A percentile compares a stretch with the other conserved stretches of the same genome.
These are phyloP conservation scores for Salvelinus namaycush DNA, from an alignment of 2,113 vertebrate species.

Conservation along the genomic window DNA sequence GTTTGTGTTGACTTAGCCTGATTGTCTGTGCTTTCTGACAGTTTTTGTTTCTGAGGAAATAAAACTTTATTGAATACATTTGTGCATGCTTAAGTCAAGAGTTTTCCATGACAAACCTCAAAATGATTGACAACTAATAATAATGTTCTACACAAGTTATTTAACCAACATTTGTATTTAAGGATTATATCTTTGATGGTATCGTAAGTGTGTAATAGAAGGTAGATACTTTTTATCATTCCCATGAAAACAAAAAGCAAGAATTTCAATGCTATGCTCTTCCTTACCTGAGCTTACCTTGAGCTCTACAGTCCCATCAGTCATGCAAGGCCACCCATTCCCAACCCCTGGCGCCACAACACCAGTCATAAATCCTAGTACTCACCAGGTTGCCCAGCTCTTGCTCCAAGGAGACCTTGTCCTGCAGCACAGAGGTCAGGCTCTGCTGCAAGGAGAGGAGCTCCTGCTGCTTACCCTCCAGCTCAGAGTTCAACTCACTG, in stretches of 20 bases:
- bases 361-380: conserved; percentile 11
- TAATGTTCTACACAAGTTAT: neutral
- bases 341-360: neutral
- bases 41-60: conserved; percentile 81
- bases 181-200: neutral
- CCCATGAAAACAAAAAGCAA: neutral
- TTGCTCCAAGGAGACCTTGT: conserved; percentile 81
- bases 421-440: conserved; percentile 77
- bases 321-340: neutral
- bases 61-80: neutral
- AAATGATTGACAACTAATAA: neutral
- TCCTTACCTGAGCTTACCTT: conserved; percentile 1
- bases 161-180: neutral
- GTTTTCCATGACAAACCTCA: neutral
- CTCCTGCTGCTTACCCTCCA: conserved; percentile 81
- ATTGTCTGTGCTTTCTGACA: conserved; percentile 77
- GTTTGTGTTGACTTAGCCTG: conserved; percentile 75
- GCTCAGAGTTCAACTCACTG: conserved; percentile 77
- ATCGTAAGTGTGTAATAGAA: neutral
- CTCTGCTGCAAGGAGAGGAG: conserved; percentile 79
- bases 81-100: neutral
- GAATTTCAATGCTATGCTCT: neutral
- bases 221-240: neutral
- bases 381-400: conserved; percentile 87
- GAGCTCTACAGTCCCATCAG: neutral